A percentile compares a stretch with the other conserved stretches of the same genome.
Conservation (phyloP, 2,797 vertebrate genomes). For the Hemibagrus guttatus region DNA sequence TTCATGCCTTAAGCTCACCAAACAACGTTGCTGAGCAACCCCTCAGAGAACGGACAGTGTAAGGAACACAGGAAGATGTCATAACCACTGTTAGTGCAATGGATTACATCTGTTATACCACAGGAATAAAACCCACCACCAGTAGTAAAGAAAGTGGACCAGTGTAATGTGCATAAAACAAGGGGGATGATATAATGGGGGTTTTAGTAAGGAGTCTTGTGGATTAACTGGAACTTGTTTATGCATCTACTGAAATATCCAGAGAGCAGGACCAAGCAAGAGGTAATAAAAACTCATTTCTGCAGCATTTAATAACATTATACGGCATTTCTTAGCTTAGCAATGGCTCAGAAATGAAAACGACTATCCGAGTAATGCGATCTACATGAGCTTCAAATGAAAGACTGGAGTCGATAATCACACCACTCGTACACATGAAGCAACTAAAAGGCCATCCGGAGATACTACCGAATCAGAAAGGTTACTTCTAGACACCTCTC, state of each 20-base stretch:
- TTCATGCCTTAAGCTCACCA: slow-evolving; percentile 60
- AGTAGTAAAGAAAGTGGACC: not conserved
- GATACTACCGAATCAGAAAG: not conserved
- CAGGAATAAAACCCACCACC: not conserved
- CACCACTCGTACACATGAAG: not conserved
- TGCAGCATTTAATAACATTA: not conserved
- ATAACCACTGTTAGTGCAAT: slow-evolving; percentile 36
- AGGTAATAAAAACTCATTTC: not conserved
- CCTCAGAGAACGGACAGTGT: not conserved
- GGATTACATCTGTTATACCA: slow-evolving; percentile 9
- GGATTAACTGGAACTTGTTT: not conserved
- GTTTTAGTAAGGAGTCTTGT: not conserved
- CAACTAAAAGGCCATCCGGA: not conserved
- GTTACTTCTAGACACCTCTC: not conserved
- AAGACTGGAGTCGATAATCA: not conserved
- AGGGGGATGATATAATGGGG: not conserved
- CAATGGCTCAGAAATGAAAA: slow-evolving; percentile 7
- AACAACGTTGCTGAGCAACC: slow-evolving; percentile 76
- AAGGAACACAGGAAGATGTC: slow-evolving; percentile 37
- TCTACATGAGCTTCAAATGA: not conserved
- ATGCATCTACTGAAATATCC: not conserved
- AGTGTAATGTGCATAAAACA: not conserved
- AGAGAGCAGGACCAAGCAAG: not conserved
- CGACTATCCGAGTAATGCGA: not conserved
- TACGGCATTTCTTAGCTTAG: not conserved